Percentiles rank a stretch among this genome's conserved stretches.
These are phyloP conservation scores for Nymphalis polychloros DNA, from an alignment of 2,888 invertebrate genomes.

Conservation along the genomic window DNA sequence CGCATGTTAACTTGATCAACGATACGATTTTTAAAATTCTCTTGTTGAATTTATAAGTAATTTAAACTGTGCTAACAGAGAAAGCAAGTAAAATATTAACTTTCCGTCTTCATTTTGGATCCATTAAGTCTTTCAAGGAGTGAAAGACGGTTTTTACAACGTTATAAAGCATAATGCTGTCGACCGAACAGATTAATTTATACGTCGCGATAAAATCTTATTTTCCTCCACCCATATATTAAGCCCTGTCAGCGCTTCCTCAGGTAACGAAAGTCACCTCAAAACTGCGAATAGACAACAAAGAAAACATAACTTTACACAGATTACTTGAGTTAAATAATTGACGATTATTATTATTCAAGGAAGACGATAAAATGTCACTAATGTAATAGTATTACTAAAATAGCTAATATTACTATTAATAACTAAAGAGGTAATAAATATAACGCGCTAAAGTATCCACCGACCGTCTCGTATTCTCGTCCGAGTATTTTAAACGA, in stretches of 20 bases:
- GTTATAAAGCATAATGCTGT: conserved; percentile 37
- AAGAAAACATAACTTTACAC: not conserved
- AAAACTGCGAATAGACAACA: conserved; percentile 9
- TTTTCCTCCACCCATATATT: conserved; percentile 27
- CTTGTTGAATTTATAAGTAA: conserved; percentile 17
- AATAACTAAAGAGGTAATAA: not conserved
- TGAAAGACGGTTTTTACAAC: conserved; percentile 35
- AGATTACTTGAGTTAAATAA: not conserved
- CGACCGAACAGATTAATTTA: conserved; percentile 39
- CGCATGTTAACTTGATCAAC: not conserved
- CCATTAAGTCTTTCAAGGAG: conserved; percentile 31
- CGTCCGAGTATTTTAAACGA: conserved; percentile 10
- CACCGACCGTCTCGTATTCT: not conserved
- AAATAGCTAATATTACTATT: no score
- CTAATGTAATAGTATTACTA: not conserved
- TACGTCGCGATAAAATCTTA: conserved; percentile 38
- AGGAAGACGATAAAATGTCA: not conserved
- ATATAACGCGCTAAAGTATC: not conserved
- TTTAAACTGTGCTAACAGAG: conserved; percentile 13
- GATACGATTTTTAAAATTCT: conserved; percentile 6
- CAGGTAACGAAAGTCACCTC: conserved; percentile 24
- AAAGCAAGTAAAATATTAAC: conserved; percentile 26
- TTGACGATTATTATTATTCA: not conserved
- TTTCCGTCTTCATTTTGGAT: conserved; percentile 26
- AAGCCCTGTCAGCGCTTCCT: conserved; percentile 29